Evolutionary conservation across 2,113 vertebrate species (phyloP), one percentile per base, ranked within the genome.

Genomic region (Triplophysa siluroides): DNA sequence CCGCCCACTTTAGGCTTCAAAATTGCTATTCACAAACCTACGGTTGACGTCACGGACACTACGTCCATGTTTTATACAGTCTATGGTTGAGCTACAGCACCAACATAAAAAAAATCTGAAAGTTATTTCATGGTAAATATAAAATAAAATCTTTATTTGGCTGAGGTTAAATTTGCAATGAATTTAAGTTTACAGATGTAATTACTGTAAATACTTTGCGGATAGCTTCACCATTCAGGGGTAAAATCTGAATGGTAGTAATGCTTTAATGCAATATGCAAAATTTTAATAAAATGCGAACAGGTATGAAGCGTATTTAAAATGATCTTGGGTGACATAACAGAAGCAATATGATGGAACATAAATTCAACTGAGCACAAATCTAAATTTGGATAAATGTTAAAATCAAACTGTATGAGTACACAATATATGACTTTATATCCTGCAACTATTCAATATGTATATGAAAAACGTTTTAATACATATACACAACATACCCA

Each of bases 351-450:
- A 89, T 73, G 52, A 73, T 70, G 38, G 50, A 81, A 88, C 79
- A 80, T 12, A 68, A 75, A 78, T 47, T 41, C 67, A 78, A 85
- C 83, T 85, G 88, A 92, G 92, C 91, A 91, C 90, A 92, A 91
- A 90, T 47, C 38, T 70, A 75, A 86, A 85, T 81, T 66, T 73
- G 69, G 81, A 68, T 78, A 86, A 83, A 79, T 50, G 64, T 73
- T 50, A 79, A 72, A 65, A 56, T 54, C n/a, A 6, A 21, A 70
- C 29, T 81, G 76, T 61, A 58, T 26, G 69, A 73, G 70, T 85
- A 82, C 60, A 52, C 62, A 50, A 64, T 81, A 71, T 85, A 85
- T 83, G 72, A 68, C 83, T 85, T 78, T 85, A 81, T 85, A 79
- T 81, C 73, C 73, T 72, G 67, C 78, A 76, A 52, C 64, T 77